phyloP scores from a whole-genome alignment of 2,888 invertebrate species.

The Drosophila formosana region DNA sequence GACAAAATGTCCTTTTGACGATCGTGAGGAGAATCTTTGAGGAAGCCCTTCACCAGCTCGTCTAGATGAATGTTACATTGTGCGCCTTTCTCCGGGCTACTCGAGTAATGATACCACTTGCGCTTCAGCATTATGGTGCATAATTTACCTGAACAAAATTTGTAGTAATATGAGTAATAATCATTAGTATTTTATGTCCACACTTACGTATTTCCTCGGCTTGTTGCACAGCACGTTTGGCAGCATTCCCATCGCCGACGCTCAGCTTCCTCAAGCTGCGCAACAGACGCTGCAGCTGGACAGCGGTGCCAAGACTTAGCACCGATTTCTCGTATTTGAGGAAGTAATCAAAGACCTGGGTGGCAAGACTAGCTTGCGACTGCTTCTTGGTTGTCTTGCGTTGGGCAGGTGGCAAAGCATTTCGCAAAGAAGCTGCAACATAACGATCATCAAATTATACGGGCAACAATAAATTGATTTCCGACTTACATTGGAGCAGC shows the following conservation, averaged over 20 bases:
- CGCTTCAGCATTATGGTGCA: conserved; percentile 87
- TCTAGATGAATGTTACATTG: conserved; percentile 88
- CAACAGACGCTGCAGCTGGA: conserved; percentile 80
- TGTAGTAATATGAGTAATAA: neutral
- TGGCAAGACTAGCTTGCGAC: conserved; percentile 50
- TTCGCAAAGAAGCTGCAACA: conserved; percentile 70
- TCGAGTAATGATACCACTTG: conserved; percentile 89
- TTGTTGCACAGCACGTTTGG: conserved; percentile 44
- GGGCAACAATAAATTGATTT: neutral
- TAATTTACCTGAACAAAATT: conserved; percentile 81
- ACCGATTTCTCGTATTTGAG: conserved; percentile 70
- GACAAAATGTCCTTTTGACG: conserved; percentile 87
- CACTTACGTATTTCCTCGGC: conserved; percentile 79
- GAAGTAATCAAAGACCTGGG: conserved; percentile 72
- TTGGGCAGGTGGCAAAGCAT: conserved; percentile 48
- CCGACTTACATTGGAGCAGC: conserved; percentile 72
- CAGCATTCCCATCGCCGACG: conserved; percentile 36
- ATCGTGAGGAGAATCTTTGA: conserved; percentile 87
- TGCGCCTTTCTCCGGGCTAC: conserved; percentile 88
- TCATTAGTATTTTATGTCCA: neutral
- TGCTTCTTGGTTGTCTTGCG: conserved; percentile 36
- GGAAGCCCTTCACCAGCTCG: conserved; percentile 88
- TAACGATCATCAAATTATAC: neutral
- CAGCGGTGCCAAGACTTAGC: conserved; percentile 81
- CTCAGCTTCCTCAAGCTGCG: conserved; percentile 71